Evolutionary conservation across 1,140 invertebrate species (phyloP).

Genomic region (Ceratina japonica): DNA sequence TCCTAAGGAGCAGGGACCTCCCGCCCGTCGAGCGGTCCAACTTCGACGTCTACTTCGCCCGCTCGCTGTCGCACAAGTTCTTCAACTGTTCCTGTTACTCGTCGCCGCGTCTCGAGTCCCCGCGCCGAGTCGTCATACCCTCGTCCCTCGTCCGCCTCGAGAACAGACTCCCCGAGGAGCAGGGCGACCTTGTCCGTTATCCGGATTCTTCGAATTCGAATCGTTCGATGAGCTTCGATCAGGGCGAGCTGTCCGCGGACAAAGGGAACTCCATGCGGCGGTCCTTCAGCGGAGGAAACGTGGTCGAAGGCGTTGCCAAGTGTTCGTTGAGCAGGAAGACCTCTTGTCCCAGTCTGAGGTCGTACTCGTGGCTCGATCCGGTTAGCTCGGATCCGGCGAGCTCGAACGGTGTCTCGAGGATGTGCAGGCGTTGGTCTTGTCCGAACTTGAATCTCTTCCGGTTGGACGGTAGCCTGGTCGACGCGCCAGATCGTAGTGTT

Average conservation of each 20-base stretch:
- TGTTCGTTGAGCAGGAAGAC: conserved; percentile 1
- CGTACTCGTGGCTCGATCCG: background rate
- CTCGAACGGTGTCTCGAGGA: background rate
- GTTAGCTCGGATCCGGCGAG: background rate
- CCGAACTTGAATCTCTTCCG: conserved; percentile 22
- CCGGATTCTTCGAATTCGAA: background rate
- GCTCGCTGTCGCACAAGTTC: conserved; percentile 73
- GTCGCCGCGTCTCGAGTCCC: background rate
- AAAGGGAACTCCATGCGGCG: background rate
- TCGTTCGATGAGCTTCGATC: background rate
- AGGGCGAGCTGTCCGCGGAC: background rate
- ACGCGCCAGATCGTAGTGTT: conserved; percentile 17
- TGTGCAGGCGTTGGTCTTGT: conserved; percentile 27
- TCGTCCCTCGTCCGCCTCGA: background rate
- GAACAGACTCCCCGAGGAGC: background rate
- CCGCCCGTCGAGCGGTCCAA: conserved; percentile 71
- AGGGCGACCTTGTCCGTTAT: background rate
- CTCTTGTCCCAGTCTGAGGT: conserved; percentile 42
- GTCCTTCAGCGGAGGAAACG: background rate
- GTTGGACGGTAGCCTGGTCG: conserved; percentile 9
- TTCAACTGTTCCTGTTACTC: conserved; percentile 72
- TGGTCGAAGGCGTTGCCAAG: too few relatives aligned
- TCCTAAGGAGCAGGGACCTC: conserved; percentile 68
- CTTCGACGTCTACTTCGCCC: conserved; percentile 70
- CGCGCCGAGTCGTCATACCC: too few relatives aligned